Evolutionary conservation across 1,140 invertebrate genomes (phyloP), one percentile per base, ranked within the genome.

Genomic region (Drosophila leontia): DNA sequence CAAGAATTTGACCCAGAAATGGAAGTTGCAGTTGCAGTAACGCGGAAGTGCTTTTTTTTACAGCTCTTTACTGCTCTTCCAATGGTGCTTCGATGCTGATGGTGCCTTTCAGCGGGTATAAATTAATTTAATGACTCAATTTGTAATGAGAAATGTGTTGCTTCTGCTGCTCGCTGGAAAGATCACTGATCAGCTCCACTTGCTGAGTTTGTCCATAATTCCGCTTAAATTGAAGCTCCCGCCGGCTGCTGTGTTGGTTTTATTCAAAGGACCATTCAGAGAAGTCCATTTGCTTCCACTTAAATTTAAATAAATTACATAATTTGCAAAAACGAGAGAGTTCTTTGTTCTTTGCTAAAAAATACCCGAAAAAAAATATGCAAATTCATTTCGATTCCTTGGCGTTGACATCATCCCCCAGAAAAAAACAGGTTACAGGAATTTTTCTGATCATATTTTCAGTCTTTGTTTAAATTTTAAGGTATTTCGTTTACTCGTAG

Each of bases 101-200:
- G 55, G 34, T 75, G 70, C 72, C 85, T 88, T 90, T 88, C 85
- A 88, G 77, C 86, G 85, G 59, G 62, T 90, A 90, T 90, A 90
- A 90, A 90, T 90, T 90, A 90, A 64, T 85, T 90, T 90, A 90
- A 90, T 90, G 85, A 90, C 85, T 90, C 85, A 90, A 90, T 90
- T 90, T 90, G 86, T 90, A 85, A 85, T 90, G 85, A 85, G 83
- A 90, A 87, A 87, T 87, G 85, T 71, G 77, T 59, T 64, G 69
- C 51, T 37, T 67, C 56, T 48, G 17, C 44, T 35, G 68, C 48
- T 51, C 69, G 44, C 37, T 78, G 57, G 57, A 61, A 34, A 42
- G 58, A 65, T 64, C 71, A 70, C 59, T 76, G 63, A 51, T 63
- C 62, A 79, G 65, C 70, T 70, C 68, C 74, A 78, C 72, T 88